Evolutionary conservation across 2,113 vertebrate species (phyloP).

Genomic region (Larimichthys polyactis): DNA sequence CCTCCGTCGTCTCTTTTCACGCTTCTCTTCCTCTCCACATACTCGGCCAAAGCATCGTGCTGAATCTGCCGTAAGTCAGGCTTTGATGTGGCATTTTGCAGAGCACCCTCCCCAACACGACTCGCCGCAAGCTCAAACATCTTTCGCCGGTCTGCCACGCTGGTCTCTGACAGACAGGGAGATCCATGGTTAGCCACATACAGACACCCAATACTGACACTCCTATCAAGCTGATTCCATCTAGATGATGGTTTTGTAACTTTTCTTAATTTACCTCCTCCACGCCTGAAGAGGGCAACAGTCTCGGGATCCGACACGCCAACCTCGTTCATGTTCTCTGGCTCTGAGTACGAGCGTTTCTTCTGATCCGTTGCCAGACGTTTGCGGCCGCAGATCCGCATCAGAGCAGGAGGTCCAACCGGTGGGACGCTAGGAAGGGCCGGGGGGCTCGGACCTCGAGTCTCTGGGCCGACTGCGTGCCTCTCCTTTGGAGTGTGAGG

Average conservation of each 20-base stretch:
- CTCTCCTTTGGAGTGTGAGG: slow-evolving; percentile 91
- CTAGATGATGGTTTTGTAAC: not conserved
- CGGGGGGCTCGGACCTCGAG: slow-evolving; percentile 63
- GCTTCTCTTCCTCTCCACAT: slow-evolving; percentile 91
- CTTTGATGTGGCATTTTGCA: slow-evolving; percentile 81
- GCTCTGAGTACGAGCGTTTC: slow-evolving; percentile 95
- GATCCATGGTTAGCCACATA: not conserved
- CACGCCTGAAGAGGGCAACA: slow-evolving; percentile 65
- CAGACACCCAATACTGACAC: not conserved
- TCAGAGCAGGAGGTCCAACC: slow-evolving; percentile 63
- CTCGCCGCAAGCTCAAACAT: slow-evolving; percentile 88
- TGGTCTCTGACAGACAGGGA: slow-evolving; percentile 79
- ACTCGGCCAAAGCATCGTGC: slow-evolving; percentile 91
- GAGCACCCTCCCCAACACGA: slow-evolving; percentile 33
- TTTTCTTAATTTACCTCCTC: slow-evolving; percentile 63
- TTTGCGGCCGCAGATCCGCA: slow-evolving; percentile 89
- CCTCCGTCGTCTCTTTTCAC: slow-evolving; percentile 63
- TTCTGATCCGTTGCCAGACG: slow-evolving; percentile 92
- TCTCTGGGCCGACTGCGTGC: slow-evolving; percentile 85
- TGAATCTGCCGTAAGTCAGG: slow-evolving; percentile 91
- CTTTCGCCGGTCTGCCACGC: slow-evolving; percentile 90
- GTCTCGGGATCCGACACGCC: slow-evolving; percentile 86
- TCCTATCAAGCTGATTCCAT: not conserved
- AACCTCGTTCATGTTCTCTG: slow-evolving; percentile 94
- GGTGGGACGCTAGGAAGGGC: slow-evolving; percentile 73